Base-by-base conservation (phyloP, 2,113 vertebrate genomes). In the Athene cunicularia region DNA sequence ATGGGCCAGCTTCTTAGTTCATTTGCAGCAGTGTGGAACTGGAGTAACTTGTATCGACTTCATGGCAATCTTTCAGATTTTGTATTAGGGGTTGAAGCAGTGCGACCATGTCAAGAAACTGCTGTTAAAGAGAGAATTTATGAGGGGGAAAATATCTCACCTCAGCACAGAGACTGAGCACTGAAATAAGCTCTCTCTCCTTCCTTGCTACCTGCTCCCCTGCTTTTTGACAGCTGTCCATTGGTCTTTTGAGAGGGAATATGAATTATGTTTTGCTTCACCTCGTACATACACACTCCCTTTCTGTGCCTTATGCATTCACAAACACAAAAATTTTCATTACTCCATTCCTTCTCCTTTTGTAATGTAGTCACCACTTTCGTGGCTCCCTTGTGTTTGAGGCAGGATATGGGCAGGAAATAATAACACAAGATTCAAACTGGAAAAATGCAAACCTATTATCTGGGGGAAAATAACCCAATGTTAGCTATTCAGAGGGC, bases 391-490 rank as follows among this genome's bases (percentile, higher is more conserved):
- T 91, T 37, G 76, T 95, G 92, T 85, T 95, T 72, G 70, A 95
- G 82, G 84, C 95, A 96, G 96, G 97, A 96, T 95, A 98, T 95
- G 82, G 91, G 28, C 94, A 95, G 95, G 95, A 97, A 97, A 97
- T 95, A 95, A 87, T 89, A 93, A 64, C 81, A 70, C 45, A 89
- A 90, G 91, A 95, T 96, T 96, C 94, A 96, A 95, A 97, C 88
- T 93, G 86, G 67, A 97, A 97, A 95, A 96, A 96, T 97, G 96
- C 88, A 96, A 90, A 86, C 80, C 62, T 87, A 93, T 97, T 96
- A 95, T 97, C 96, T 95, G 68, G 91, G 92, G 96, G n/a, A 56
- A 97, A 95, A 96, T 97, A 95, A 95, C 79, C 56, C 92, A 86
- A 96, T 89, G 76, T 89, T 96, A 93, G 91, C 79, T 92, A 37